Base-by-base conservation (phyloP, 1,140 invertebrate genomes). In the Pseudomyrmex flavicornis region DNA sequence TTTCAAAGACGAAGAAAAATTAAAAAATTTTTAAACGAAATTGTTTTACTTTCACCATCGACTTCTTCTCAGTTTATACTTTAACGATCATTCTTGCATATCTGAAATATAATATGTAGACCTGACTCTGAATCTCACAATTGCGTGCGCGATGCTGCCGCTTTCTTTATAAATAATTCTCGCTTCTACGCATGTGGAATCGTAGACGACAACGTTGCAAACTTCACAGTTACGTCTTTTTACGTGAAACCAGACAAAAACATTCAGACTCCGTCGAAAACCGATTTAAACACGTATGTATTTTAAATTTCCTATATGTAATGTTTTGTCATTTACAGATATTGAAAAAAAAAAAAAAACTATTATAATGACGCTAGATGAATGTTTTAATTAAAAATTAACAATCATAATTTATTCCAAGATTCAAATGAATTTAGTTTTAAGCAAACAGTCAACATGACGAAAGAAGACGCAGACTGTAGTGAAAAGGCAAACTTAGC, bases 211-310 rank as follows among this genome's bases (percentile, higher is more conserved):
- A 80, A 48, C 66, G 26, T 66, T 90, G 9, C 62, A 87, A 59
- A 88, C 73, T 1, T 90, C 35, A 91, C 86, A 1, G 90, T 85
- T 5, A 87, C 89, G 13, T 89, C 90, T 9, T 82, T 84, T n/a
- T 82, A 75, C 17, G 54, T 90, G 5, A 83, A 82, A 35, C 66
- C 89, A 58, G 89, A 91, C 52, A 91, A 90, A 56, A 91, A 70
- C 66, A 88, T 83, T 17, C 86, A 91, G 52, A 91, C 73, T 0
- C 79, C 84, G 0, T 1, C 69, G 85, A 82, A 85, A 12, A 9
- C 5, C 2, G 2, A 17, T n/a, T 15, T 46, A 12, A 44, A 65
- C 12, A 12, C 8, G 52, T 58, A 20, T 2, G 63, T 46, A 13
- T 52, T 52, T 35, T 65, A 44, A 10, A 17, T 66, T 35, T 20